Conservation (phyloP, 1,140 invertebrate species). For the Drosophila mojavensis region DNA sequence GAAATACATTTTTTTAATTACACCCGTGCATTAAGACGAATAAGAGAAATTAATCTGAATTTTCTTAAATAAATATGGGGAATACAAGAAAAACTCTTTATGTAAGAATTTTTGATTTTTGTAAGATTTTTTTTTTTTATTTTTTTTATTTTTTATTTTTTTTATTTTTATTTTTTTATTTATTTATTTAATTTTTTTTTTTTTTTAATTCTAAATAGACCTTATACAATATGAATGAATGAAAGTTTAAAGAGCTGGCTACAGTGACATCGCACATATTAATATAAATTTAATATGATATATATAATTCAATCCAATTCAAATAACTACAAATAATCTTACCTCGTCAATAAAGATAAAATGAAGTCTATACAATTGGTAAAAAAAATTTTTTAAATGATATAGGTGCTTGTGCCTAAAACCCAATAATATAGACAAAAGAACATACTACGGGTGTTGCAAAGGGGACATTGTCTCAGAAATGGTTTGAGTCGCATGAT, state of each 20-base stretch:
- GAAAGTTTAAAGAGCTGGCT: constrained; percentile 72
- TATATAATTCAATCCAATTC: constrained; percentile 16
- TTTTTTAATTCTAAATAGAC: constrained; percentile 73
- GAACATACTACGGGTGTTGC: constrained; percentile 41
- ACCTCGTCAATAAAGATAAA: constrained; percentile 40
- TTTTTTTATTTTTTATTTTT: no score
- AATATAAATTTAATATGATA: constrained; percentile 45
- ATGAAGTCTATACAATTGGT: constrained; percentile 69
- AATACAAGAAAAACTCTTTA: constrained; percentile 49
- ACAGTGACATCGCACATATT: constrained; percentile 60
- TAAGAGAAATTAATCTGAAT: constrained; percentile 42
- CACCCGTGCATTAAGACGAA: constrained; percentile 42
- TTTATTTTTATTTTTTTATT: no score
- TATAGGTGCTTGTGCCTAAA: constrained; percentile 4
- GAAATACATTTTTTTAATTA: background rate
- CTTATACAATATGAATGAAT: constrained; percentile 70
- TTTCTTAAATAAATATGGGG: constrained; percentile 33
- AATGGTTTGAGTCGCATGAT: constrained; percentile 54
- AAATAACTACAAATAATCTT: constrained; percentile 38
- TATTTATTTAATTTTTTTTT: no score
- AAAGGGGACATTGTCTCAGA: constrained; percentile 40
- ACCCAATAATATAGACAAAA: background rate
- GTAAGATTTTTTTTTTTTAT: constrained; percentile 52
- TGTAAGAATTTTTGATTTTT: constrained; percentile 33
- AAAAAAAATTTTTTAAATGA: constrained; percentile 38